A percentile compares a stretch with the other conserved stretches of the same genome.
phyloP scores from a whole-genome alignment of 2,113 vertebrate genomes.

The Tricholaema leucomelas region DNA sequence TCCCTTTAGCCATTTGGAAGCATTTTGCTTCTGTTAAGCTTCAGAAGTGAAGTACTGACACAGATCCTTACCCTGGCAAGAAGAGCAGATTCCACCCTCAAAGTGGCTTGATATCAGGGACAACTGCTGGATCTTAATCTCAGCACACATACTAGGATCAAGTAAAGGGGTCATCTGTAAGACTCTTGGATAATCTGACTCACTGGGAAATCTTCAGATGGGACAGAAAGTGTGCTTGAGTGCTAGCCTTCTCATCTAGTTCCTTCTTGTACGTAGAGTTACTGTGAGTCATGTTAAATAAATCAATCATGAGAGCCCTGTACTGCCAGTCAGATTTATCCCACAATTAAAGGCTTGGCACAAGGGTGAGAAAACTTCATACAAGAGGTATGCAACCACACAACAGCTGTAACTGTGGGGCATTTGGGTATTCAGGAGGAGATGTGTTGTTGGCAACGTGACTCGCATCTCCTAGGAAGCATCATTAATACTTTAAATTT shows the following conservation, averaged over 20 bases:
- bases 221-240: background rate
- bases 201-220: background rate
- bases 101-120: background rate
- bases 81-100: background rate
- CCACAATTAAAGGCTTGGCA: conserved; percentile 72
- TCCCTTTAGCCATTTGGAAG: conserved; percentile 7
- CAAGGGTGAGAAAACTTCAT: conserved; percentile 62
- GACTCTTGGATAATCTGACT: background rate
- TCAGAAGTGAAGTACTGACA: conserved; percentile 11
- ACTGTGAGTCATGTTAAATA: conserved; percentile 68
- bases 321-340: conserved; percentile 72
- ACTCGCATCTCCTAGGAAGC: conserved; percentile 37
- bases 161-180: background rate
- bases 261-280: conserved; percentile 46
- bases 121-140: background rate
- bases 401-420: conserved; percentile 71
- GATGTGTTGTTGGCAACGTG: conserved; percentile 46
- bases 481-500: conserved; percentile 30
- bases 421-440: conserved; percentile 51
- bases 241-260: conserved; percentile 5
- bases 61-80: conserved; percentile 6
- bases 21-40: background rate
- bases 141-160: background rate
- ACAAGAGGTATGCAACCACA: conserved; percentile 66
- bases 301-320: conserved; percentile 65